Base-by-base conservation (phyloP, 2,888 invertebrate species). In the Clepsis dumicolana region DNA sequence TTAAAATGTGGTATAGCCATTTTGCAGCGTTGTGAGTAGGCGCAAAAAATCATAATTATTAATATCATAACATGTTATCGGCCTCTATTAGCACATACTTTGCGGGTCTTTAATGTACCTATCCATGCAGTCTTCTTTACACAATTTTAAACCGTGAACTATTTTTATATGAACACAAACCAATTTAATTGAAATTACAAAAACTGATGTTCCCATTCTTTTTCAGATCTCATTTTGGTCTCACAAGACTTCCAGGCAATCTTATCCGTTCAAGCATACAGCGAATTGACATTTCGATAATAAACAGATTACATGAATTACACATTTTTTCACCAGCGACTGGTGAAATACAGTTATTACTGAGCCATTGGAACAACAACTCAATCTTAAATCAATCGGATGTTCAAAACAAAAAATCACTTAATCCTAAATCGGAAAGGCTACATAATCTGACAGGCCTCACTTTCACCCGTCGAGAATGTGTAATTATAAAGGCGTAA, bases 381-480 rank as follows among this genome's bases (percentile, higher is more conserved):
- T 56, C 63, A 54, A 70, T 66, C 24, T 65, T 21, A 32, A 27
- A 62, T 60, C 59, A 54, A 66, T 70, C 70, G 63, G 61, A 63
- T 64, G 66, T 68, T 35, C 50, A 24, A 32, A 70, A 63, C 56
- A 54, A 63, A 53, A 64, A 70, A 70, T 67, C 64, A 52, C 66
- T 70, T 73, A 73, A 74, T 74, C 71, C 71, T 67, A 66, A 64
- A 56, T 69, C 54, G 70, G 70, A 67, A 64, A 72, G 61, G 70
- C 73, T 70, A 62, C 72, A 68, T 56, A 70, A 73, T 73, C 63
- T 75, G 77, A 78, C 75, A 64, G 52, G 71, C 70, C 38, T 80
- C 78, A 83, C 89, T 89, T 89, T 89, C 88, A 83, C 89, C 75
- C 74, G 77, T 85, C 86, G 84, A 78, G 77, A 73, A 72, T 74